Evolutionary conservation across 2,888 invertebrate genomes (phyloP).

Genomic region (Eretmocerus hayati): DNA sequence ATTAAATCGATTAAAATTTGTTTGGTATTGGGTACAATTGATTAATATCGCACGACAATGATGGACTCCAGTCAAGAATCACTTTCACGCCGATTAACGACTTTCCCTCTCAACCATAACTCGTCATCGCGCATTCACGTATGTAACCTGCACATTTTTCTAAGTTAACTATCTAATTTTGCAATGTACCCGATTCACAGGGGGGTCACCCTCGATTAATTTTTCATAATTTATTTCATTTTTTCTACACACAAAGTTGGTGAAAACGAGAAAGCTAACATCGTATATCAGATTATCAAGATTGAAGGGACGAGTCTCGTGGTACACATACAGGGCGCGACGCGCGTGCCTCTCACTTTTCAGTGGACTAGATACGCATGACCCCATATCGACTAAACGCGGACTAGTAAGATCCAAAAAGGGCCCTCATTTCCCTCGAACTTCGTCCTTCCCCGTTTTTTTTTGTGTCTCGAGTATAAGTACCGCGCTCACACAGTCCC

Average conservation of each 20-base stretch:
- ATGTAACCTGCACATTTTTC: too few species aligned
- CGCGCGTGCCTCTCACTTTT: slow-evolving; percentile 10
- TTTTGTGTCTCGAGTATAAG: too few species aligned
- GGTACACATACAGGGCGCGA: background rate
- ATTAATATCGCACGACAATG: slow-evolving; percentile 9
- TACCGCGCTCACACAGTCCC: too few species aligned
- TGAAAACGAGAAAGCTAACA: background rate
- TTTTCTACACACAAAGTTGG: background rate
- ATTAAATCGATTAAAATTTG: background rate
- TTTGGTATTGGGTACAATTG: slow-evolving; percentile 3
- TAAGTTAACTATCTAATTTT: too few species aligned
- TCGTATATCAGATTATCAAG: background rate
- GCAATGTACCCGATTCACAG: too few species aligned
- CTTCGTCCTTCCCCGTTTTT: slow-evolving; percentile 22
- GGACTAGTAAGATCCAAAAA: slow-evolving; percentile 20
- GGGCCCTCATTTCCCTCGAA: slow-evolving; percentile 9
- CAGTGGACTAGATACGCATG: slow-evolving; percentile 18
- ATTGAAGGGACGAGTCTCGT: background rate
- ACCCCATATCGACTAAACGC: slow-evolving; percentile 8
- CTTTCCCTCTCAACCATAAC: background rate
- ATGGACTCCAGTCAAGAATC: slow-evolving; percentile 11
- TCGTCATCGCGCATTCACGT: background rate
- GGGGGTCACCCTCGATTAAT: too few species aligned
- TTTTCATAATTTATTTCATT: too few species aligned
- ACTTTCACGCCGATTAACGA: slow-evolving; percentile 6